Evolutionary conservation across 2,888 invertebrate genomes (phyloP), one percentile per base, ranked within the genome.

Genomic region (Antheraea yamamai): DNA sequence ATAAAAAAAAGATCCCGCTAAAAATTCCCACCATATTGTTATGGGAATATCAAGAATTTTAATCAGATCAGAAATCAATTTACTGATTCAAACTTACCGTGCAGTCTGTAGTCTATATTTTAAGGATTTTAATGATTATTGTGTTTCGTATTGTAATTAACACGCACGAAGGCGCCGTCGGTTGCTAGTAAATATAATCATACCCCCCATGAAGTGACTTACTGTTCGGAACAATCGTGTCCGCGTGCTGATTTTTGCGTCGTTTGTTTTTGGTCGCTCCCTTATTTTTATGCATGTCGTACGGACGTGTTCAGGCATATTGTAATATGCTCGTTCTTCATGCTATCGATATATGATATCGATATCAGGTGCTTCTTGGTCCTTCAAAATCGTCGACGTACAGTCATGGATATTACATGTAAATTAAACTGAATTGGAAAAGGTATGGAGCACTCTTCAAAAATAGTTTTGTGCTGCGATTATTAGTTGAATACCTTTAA

Each of bases 161-260:
- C 14, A 26, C 26, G 64, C 26, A 8, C 16, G 30, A 30, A 66
- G 64, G 16, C 64, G 64, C 64, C 12, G 30, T 0, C 26, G 4
- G 20, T 30, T 30, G 26, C 16, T 16, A 30, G 26, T 30, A 12
- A 66, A 30, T 30, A 66, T 66, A 66, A 66, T 30, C 26, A 30
- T 66, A 39, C 70, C 70, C 39, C 70, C 70, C 73, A 30, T 47
- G 73, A 55, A 52, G 66, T 75, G 74, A 76, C 55, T 74, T 66
- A 73, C 75, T 35, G 58, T 64, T 35, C 52, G 51, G 71, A 75
- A 76, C 76, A 76, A 76, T 76, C 51, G 61, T 75, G 74, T 39
- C 26, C 61, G 61, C 72, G 47, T 26, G 39, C 58, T 23, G 4
- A 58, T 58, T 58, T 72, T 61, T n/a, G 74, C 58, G 20, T 75